These are phyloP conservation scores for Lepidothrix coronata DNA, from an alignment of 2,113 vertebrate species.

Conservation along the genomic window DNA sequence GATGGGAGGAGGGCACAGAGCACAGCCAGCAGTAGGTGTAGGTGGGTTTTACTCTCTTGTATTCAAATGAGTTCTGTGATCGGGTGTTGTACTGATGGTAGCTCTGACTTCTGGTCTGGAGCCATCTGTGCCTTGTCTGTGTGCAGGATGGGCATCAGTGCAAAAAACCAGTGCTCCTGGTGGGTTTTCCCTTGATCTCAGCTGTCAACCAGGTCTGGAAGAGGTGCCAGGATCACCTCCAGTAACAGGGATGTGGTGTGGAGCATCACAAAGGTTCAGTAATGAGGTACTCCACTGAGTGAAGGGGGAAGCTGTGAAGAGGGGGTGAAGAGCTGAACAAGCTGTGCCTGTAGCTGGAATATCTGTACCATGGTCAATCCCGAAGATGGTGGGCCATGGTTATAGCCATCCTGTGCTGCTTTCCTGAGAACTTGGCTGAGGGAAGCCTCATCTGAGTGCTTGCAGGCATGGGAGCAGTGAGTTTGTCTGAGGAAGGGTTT, in stretches of 20 bases:
- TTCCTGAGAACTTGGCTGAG: not conserved
- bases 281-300: not conserved
- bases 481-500: not conserved
- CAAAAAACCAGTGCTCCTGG: not conserved
- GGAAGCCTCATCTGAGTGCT: not conserved
- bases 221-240: not conserved
- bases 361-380: not conserved
- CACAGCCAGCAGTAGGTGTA: no score
- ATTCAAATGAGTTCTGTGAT: not conserved
- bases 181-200: not conserved
- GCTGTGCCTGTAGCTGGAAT: not conserved
- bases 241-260: not conserved
- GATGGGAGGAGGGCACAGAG: not conserved
- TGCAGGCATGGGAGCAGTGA: rapidly evolving
- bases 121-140: not conserved
- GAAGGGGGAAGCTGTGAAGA: not conserved
- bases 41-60: not conserved
- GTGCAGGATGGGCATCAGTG: not conserved
- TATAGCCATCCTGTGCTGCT: not conserved
- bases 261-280: not conserved
- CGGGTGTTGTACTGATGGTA: not conserved
- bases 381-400: not conserved
- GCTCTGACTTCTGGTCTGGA: not conserved
- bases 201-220: not conserved
- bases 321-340: not conserved